Evolutionary conservation across 2,888 invertebrate species (phyloP).

Genomic region (Xanthia togata): DNA sequence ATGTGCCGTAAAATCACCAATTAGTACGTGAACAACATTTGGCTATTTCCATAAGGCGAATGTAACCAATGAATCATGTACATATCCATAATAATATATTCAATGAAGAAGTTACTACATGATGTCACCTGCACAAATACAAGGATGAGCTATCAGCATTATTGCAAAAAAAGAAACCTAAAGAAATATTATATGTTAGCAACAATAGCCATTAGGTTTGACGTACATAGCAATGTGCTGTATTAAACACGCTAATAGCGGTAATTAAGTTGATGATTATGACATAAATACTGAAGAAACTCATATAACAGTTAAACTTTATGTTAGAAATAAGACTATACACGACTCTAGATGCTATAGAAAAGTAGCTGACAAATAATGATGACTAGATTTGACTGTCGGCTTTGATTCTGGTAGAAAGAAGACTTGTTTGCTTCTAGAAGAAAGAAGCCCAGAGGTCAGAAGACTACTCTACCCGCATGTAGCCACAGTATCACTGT

Average conservation of each 20-base stretch:
- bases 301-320: not conserved
- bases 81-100: conserved; percentile 12
- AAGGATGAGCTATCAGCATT: conserved; percentile 1
- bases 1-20: not conserved
- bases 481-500: too few relatives aligned
- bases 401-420: not conserved
- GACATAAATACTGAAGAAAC: not conserved
- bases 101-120: conserved; percentile 11
- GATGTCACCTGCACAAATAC: conserved; percentile 45
- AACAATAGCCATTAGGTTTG: conserved; percentile 1
- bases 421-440: too few relatives aligned
- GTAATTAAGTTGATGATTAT: conserved; percentile 6
- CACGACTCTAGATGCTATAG: not conserved
- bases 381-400: not conserved
- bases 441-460: not conserved
- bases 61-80: conserved; percentile 39
- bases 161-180: not conserved
- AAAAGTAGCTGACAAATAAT: not conserved
- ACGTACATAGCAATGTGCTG: not conserved
- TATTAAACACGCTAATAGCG: not conserved
- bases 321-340: not conserved
- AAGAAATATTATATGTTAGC: not conserved
- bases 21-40: not conserved
- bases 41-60: not conserved
- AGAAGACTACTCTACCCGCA: too few relatives aligned